Conservation (phyloP, 64 coral and sea anemone genomes). For the Montipora capricornis region DNA sequence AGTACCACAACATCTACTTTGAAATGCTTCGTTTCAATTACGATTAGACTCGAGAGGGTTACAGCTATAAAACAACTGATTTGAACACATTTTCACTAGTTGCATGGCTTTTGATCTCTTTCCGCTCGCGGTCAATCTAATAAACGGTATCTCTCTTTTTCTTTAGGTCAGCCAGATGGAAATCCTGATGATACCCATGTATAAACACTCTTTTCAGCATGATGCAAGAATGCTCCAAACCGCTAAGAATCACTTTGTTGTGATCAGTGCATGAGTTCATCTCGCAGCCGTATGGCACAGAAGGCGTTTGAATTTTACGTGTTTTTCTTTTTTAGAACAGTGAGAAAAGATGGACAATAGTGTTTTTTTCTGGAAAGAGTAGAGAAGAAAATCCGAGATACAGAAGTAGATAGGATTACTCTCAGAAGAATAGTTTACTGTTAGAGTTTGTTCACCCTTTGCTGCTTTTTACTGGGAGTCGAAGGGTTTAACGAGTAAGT, state of each 20-base stretch:
- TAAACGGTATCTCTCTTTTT: background rate
- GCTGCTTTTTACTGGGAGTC: background rate
- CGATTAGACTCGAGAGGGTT: background rate
- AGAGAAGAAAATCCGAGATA: background rate
- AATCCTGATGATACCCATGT: constrained; percentile 4
- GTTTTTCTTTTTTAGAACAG: background rate
- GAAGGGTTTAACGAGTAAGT: background rate
- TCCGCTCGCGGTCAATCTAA: background rate
- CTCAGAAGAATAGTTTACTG: background rate
- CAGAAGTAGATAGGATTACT: background rate
- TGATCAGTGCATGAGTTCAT: background rate
- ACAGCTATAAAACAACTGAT: background rate
- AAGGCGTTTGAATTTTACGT: background rate
- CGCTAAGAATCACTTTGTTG: background rate
- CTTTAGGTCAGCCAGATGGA: constrained; percentile 23
- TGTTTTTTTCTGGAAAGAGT: background rate
- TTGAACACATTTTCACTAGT: background rate
- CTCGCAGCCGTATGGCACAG: background rate
- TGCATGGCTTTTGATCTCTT: background rate
- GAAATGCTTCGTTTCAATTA: background rate
- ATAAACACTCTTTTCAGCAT: background rate
- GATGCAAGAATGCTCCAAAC: background rate
- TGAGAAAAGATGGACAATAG: background rate
- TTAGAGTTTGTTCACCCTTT: background rate
- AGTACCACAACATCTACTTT: background rate